phyloP scores from a whole-genome alignment of 2,113 vertebrate genomes.

The Poicephalus meyeri region DNA sequence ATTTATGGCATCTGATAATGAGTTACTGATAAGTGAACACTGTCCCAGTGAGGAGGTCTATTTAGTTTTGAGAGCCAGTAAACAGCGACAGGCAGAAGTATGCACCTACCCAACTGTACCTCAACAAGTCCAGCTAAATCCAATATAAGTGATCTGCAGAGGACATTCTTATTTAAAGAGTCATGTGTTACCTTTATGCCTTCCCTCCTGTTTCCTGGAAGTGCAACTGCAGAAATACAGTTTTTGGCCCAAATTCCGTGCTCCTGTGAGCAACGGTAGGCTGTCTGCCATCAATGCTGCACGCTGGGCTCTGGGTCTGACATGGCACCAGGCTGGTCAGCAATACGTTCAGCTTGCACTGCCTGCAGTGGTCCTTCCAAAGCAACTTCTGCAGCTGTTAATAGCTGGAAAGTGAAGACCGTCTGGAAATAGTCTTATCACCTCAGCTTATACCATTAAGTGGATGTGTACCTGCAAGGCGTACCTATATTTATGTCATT shows the following conservation, averaged over 20 bases:
- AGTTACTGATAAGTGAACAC: neutral
- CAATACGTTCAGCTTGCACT: neutral
- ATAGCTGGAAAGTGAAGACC: neutral
- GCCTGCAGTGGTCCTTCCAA: neutral
- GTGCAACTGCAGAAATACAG: neutral
- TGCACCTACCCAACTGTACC: neutral
- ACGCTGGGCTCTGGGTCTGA: neutral
- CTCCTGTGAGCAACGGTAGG: neutral
- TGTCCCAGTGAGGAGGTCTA: neutral
- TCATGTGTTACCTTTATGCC: neutral
- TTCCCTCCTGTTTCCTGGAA: neutral
- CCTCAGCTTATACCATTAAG: neutral
- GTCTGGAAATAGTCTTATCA: neutral
- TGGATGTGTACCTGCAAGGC: neutral
- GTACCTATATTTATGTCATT: no score
- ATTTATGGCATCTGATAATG: neutral
- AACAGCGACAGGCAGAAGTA: neutral
- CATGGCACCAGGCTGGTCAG: neutral
- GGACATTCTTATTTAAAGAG: neutral
- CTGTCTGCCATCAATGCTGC: neutral
- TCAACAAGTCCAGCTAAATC: neutral
- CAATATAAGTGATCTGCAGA: neutral
- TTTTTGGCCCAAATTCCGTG: neutral
- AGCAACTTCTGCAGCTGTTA: neutral
- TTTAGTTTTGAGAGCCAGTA: neutral